These are phyloP conservation scores for Paralvinella palmiformis DNA, from an alignment of 1,140 invertebrate genomes.

Conservation along the genomic window DNA sequence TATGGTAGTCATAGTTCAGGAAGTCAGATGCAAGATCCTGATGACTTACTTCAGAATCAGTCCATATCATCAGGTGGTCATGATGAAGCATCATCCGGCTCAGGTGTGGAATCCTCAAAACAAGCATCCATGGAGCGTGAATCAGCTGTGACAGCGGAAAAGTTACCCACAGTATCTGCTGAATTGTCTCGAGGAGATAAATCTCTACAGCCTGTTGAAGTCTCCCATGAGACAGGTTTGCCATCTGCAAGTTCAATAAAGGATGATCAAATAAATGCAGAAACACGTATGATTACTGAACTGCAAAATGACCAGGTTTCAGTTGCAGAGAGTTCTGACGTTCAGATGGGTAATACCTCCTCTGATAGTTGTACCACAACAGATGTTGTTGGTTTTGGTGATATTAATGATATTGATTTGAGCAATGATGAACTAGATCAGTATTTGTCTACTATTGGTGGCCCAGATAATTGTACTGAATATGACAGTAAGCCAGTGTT, in stretches of 20 bases:
- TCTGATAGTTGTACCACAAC: not conserved
- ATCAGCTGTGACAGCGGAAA: too few species aligned
- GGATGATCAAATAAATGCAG: not conserved
- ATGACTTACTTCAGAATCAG: too few species aligned
- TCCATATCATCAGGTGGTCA: too few species aligned
- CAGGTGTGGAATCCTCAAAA: too few species aligned
- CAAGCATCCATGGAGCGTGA: too few species aligned
- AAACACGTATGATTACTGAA: not conserved
- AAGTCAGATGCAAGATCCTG: too few species aligned
- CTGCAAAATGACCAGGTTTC: not conserved
- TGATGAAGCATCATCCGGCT: too few species aligned
- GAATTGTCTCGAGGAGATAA: not conserved
- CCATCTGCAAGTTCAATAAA: not conserved
- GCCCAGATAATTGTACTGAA: not conserved
- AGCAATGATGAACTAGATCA: conserved; percentile 27
- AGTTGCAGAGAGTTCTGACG: conserved; percentile 8
- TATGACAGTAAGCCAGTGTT: not conserved
- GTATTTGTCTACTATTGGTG: conserved; percentile 23
- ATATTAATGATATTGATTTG: conserved; percentile 13
- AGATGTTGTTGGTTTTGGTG: conserved; percentile 24
- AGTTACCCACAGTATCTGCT: too few species aligned
- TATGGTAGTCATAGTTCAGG: too few species aligned
- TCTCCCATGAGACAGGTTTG: too few species aligned
- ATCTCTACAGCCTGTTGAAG: not conserved
- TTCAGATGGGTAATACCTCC: not conserved